Evolutionary conservation across 2,888 invertebrate genomes (phyloP), one percentile per base, ranked within the genome.

Genomic region (Myathropa florea): DNA sequence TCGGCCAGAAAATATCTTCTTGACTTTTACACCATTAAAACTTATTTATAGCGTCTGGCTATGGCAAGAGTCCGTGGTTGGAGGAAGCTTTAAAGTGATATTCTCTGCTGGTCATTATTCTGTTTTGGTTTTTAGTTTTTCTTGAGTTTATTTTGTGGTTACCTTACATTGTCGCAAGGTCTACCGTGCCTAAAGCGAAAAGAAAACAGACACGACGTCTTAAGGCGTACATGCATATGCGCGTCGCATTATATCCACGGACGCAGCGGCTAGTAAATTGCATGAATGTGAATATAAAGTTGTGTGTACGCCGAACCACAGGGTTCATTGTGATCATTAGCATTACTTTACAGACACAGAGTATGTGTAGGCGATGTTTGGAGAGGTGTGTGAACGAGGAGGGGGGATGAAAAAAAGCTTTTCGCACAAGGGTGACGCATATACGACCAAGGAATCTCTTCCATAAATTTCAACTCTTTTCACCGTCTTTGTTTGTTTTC

Each of bases 271-370:
- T 61, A 73, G 63, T 57, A 78, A 78, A 82, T 64, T 82, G 73
- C 60, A 86, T 70, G 60, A 64, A 75, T 64, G 63, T 53, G 26
- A 26, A 53, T 46, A 60, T 65, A 33, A 63, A 75, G 64, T 24
- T 39, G 57, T 23, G 71, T 46, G 67, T 64, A 70, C 46, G 63
- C 65, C 78, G 55, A 70, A 75, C 67, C 36, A 64, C 73, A 68
- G 71, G 73, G 83, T 86, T 83, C 86, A 78, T 86, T 83, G 83
- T 86, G 83, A 86, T 86, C 83, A 86, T 86, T 79, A 68, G 30
- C 36, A 26, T 68, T 57, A 30, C 21, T 68, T 30, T 46, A 24
- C 26, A 60, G 23, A 23, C 6, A 53, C 2, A 21, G n/a, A 36
- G 57, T 70, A 30, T 30, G 24, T 75, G 61, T 61, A 60, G 46